A percentile compares a stretch with the other conserved stretches of the same genome.
phyloP scores from a whole-genome alignment of 2,113 vertebrate genomes.

The Misgurnus anguillicaudatus region DNA sequence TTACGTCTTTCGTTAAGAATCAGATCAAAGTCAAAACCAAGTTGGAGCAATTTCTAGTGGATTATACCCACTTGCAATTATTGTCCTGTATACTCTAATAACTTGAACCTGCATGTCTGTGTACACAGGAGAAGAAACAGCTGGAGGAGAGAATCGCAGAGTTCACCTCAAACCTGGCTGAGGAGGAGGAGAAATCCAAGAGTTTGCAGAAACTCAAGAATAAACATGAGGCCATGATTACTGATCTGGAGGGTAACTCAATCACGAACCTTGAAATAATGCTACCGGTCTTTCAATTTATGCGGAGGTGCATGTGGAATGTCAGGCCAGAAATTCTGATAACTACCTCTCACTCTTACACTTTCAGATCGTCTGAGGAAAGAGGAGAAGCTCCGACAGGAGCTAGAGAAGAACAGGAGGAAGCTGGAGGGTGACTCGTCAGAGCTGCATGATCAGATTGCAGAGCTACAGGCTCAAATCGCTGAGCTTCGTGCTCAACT shows the following conservation, averaged over 20 bases:
- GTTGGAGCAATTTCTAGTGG: too few species aligned
- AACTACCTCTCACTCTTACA: background rate
- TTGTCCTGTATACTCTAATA: too few species aligned
- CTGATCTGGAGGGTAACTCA: constrained; percentile 87
- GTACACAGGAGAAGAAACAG: constrained; percentile 89
- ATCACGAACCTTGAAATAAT: background rate
- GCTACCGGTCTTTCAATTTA: background rate
- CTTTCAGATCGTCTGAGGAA: constrained; percentile 86
- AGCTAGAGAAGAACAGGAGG: constrained; percentile 93
- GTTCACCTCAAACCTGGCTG: constrained; percentile 88
- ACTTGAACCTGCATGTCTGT: background rate
- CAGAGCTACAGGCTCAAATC: constrained; percentile 94
- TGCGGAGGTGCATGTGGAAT: background rate
- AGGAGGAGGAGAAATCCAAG: constrained; percentile 98
- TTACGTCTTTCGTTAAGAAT: too few species aligned
- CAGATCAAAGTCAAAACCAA: too few species aligned
- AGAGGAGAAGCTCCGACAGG: constrained; percentile 91
- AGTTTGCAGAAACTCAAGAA: constrained; percentile 96
- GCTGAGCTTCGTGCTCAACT: constrained; percentile 92
- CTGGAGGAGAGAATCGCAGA: constrained; percentile 91
- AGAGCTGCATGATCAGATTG: constrained; percentile 89
- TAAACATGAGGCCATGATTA: constrained; percentile 97
- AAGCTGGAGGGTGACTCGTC: constrained; percentile 94
- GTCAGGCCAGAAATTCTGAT: background rate
- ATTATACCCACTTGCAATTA: too few species aligned